These are phyloP conservation scores for Sebastes ruberrimus DNA, from an alignment of 2,797 vertebrate species.

Conservation along the genomic window DNA sequence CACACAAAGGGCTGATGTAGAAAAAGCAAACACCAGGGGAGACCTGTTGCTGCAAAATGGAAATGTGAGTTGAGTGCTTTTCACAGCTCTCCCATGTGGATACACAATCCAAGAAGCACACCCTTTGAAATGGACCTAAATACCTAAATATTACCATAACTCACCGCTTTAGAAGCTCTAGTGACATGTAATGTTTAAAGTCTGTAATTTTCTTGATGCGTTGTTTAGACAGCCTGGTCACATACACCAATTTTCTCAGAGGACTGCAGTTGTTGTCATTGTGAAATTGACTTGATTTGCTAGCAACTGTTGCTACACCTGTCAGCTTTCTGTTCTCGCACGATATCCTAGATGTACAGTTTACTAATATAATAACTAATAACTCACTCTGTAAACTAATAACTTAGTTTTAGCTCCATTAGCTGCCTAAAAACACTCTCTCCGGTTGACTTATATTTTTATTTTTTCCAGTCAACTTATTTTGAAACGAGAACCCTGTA, in stretches of 20 bases:
- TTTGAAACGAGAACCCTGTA: not conserved
- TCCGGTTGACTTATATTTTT: not conserved
- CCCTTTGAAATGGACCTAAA: not conserved
- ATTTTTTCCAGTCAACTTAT: not conserved
- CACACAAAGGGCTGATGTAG: slow-evolving; percentile 7
- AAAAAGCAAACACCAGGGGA: slow-evolving; percentile 21
- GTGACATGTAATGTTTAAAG: not conserved
- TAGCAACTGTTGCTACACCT: not conserved
- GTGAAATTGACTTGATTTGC: not conserved
- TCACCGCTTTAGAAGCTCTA: not conserved
- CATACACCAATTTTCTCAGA: not conserved
- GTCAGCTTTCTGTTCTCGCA: not conserved
- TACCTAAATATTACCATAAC: not conserved
- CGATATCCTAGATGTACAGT: not conserved
- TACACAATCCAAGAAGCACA: not conserved
- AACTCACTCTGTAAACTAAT: no score
- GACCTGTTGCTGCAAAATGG: slow-evolving; percentile 25
- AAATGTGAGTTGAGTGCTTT: slow-evolving; percentile 33
- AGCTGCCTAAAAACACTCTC: not conserved
- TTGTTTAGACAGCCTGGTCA: not conserved
- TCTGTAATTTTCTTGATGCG: not conserved
- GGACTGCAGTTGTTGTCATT: not conserved
- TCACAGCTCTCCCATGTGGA: not conserved
- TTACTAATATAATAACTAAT: no score
- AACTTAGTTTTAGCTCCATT: not conserved